Evolutionary conservation across 2,888 invertebrate species (phyloP), one percentile per base, ranked within the genome.

Genomic region (Aethes cnicana): DNA sequence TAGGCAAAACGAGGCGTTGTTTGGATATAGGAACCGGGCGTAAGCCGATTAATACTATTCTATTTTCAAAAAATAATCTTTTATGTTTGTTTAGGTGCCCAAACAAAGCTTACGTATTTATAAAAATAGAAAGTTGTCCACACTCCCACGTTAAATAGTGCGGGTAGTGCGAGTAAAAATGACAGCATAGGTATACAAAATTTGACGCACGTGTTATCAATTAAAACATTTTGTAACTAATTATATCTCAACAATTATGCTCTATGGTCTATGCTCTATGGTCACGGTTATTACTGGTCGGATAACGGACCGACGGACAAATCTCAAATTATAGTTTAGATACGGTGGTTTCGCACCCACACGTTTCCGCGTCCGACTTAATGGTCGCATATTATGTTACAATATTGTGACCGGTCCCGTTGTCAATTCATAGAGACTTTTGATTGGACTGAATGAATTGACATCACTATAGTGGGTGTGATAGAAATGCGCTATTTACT

Each of bases 291-390:
- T 85, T 80, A 78, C 63, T 50, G 67, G 65, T 68, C 68, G 70
- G 66, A 72, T 83, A 84, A 83, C 82, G 81, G 82, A 62, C 68
- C 73, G 65, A 74, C 69, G 75, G 81, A 78, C 77, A 75, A 77
- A 80, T 70, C 73, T 85, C 84, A 79, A 87, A 88, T 89, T 88
- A 89, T 85, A 87, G 80, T 87, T 89, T 88, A 68, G 88, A 72
- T 81, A 84, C 84, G 88, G 86, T 82, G 83, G 75, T 88, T 86
- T 86, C 71, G 88, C 88, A 84, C 88, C 88, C 88, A 89, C 88
- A 85, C 88, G 82, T 81, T 88, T 88, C 88, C 88, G 84, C 74
- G 75, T 83, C 77, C 77, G 77, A 70, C 70, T 78, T 87, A 85
- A 88, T 85, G 84, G 81, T 81, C 79, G 76, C 77, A 81, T 86